Conservation (phyloP, 2,113 vertebrate genomes). For the Platysteira castanea region DNA sequence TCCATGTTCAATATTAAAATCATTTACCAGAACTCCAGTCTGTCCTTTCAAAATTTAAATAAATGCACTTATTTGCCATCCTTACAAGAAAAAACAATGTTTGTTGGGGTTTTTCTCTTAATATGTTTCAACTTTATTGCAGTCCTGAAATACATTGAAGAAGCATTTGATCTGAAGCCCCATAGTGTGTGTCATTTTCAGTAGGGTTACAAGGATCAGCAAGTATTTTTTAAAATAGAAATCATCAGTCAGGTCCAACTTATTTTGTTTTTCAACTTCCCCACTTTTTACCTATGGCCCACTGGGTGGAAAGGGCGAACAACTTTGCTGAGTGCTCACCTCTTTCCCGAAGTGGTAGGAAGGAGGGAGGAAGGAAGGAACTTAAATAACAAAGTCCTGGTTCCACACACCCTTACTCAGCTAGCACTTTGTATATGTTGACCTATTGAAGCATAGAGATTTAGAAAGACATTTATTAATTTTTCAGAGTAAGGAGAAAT, state of each 20-base stretch:
- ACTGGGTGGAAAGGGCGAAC: not conserved
- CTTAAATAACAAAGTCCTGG: not conserved
- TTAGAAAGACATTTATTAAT: not conserved
- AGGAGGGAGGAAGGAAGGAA: not conserved
- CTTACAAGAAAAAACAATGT: not conserved
- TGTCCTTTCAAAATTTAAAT: not conserved
- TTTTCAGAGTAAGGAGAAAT: not conserved
- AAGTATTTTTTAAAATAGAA: not conserved
- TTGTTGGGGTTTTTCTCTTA: not conserved
- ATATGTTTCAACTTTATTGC: not conserved
- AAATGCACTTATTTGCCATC: not conserved
- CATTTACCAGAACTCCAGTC: not conserved
- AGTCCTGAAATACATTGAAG: not conserved
- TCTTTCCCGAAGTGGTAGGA: not conserved
- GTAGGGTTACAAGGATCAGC: not conserved
- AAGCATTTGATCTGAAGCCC: not conserved
- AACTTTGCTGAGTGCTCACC: not conserved
- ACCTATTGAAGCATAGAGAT: not conserved
- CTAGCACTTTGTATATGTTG: not conserved
- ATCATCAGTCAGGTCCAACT: not conserved
- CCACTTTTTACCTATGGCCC: not conserved
- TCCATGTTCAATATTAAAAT: not conserved
- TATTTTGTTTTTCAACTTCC: not conserved
- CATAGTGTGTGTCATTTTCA: not conserved
- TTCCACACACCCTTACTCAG: not conserved